Evolutionary conservation across 37 sponge, comb jelly and placozoan species (phyloP), one percentile per base, ranked within the genome.

Genomic region (Lycopodina hypogea): DNA sequence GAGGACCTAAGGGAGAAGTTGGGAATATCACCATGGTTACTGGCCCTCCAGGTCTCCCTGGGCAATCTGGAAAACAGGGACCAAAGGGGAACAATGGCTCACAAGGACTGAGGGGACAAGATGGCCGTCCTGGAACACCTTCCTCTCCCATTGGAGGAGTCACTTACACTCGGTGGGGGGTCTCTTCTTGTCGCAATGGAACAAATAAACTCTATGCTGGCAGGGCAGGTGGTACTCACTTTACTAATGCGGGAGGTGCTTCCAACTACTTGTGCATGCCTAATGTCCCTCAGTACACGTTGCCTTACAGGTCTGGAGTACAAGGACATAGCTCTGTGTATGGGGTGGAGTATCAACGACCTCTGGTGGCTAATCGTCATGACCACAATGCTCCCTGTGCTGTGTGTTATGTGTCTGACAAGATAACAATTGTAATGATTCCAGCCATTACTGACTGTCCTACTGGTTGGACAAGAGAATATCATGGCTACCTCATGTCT

Each of bases 371-470:
- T 40, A n/a, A n/a, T n/a, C 0, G 14, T 14, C 71, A 58, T 42
- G 55, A 85, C 29, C 63, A 72, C 72, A 72, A 71, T 60, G 74
- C 71, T 3, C 85, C 85, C 17, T 85, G 85, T 78, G 78, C 85
- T 62, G 85, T 85, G 24, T 85, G 85, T 65, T 42, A 48, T 52
- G 45, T 35, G 28, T 45, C 85, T 24, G 69, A 65, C 15, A 68
- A 71, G 28, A 7, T 34, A 29, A 39, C 70, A 29, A 42, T 69
- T 15, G 2, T 77, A 3, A 84, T 77, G 84, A 69, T 84, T n/a
- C 84, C 84, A 29, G 84, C 78, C 19, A 84, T 56, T 45, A 38
- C 69, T 17, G 57, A 15, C 66, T 84, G 84, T 50, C 84, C 84
- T 12, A 8, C 69, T n/a, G 24, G 29, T 0, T 84, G 84, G 84